Evolutionary conservation across 2,888 invertebrate species (phyloP), one percentile per base, ranked within the genome.

Genomic region (Imbricaverruca yamaguchii): DNA sequence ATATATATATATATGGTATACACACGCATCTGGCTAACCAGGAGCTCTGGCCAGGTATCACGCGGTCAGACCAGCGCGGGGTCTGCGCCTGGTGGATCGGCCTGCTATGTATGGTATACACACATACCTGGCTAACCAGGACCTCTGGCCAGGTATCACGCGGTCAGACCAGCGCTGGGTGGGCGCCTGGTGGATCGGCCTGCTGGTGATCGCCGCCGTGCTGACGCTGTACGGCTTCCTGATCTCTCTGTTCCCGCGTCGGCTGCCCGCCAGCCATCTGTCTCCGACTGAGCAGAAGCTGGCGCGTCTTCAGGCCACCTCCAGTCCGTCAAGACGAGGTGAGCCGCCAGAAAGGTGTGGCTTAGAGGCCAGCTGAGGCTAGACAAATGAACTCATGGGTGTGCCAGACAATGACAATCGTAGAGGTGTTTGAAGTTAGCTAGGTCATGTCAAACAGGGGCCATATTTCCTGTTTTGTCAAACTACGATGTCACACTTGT

Each of bases 1-100:
- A 39, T 39, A 39, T 39, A 39, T 39, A 4, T 39, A 39, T 39
- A 39, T 39, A 39, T 39, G 39, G 39, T 39, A 39, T 39, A 39
- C 39, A 39, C 39, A 39, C 4, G n/a, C n/a, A 39, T 39, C 39
- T 1, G 4, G 39, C 39, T 39, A 39, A 39, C 39, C 39, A 39
- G 39, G 25, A 21, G 59, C 63, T 74, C 53, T 77, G 8, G 11
- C 8, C 65, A 83, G 83, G 82, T n/a, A 83, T 82, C n/a, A 61
- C 69, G 0, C 57, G 81, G 12, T 82, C 84, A 59, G 86, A 87
- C 83, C 85, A 86, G 1, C 85, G 85, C 39, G 89, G 88, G 88
- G 87, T 89, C 0, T 88, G 89, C 21, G 88, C 89, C 9, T 89
- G 89, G 89, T 89, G 89, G 89, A 84, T 89, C 8, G 89, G 89